A percentile compares a stretch with the other conserved stretches of the same genome.
Evolutionary conservation across 2,797 vertebrate species (phyloP).

Genomic region (Graptemys geographica): DNA sequence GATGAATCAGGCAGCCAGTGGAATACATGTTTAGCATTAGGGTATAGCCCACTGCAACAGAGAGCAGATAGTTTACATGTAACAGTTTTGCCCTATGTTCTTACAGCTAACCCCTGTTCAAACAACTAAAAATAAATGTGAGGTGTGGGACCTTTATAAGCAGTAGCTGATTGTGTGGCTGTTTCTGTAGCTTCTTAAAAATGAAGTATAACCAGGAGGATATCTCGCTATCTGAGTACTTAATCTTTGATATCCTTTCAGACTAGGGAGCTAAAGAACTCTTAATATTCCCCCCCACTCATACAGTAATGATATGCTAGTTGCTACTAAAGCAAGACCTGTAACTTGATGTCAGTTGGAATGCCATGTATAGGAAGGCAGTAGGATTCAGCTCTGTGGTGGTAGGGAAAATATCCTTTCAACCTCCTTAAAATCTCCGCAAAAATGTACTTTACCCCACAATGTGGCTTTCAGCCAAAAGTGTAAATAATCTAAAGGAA

Average conservation of each 20-base stretch:
- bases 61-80: neutral
- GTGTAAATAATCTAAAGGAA: conserved; percentile 1
- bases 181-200: neutral
- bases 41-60: neutral
- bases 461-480: neutral
- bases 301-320: neutral
- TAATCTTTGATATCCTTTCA: neutral
- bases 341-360: neutral
- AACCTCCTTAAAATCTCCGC: neutral
- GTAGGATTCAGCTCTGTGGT: neutral
- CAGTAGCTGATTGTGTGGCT: accelerated
- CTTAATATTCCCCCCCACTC: neutral
- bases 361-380: neutral
- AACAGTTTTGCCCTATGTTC: neutral
- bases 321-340: neutral
- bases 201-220: neutral
- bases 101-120: neutral
- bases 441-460: neutral
- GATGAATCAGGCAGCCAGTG: neutral
- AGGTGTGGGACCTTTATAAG: neutral
- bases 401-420: neutral
- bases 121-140: neutral
- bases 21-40: neutral
- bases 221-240: neutral
- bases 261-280: neutral